Evolutionary conservation across 2,797 vertebrate species (phyloP), one percentile per base, ranked within the genome.

Genomic region (Yasuhikotakia modesta): DNA sequence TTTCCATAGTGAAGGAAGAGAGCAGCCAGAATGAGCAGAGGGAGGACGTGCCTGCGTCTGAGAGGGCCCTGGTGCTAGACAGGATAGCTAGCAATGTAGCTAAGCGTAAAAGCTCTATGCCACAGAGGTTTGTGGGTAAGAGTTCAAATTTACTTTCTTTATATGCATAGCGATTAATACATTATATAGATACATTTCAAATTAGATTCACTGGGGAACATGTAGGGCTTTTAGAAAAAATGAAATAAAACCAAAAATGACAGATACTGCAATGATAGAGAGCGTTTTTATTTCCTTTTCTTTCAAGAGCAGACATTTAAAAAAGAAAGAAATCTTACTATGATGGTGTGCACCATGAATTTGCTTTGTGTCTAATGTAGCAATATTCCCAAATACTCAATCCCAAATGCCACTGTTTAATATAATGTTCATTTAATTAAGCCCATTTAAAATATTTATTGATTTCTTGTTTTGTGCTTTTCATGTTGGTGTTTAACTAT

Each of bases 111-210:
- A 99, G 98, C 94, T 99, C 96, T 96, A 97, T 99, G 97, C 98
- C 98, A 95, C 98, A 99, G 96, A 99, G 97, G 95, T 99, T 99
- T 96, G 94, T 99, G 93, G 98, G 98, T 99, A 99, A 99, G 98
- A 96, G 95, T 92, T 90, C 86, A 92, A 94, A 89, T 95, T 95
- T 95, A 94, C 91, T 96, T 95, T 92, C 90, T 95, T 85, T 91
- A 70, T 89, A 35, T 84, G 83, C 81, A 72, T 78, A 75, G 73
- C 77, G 22, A n/a, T 58, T 82, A 21, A 11, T 57, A 46, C 70
- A 39, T 39, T 79, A 24, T 64, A 60, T 63, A 81, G 64, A 73
- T 70, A 61, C 12, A 19, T 67, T 65, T 30, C 45, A 52, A 27
- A 19, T 57, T 65, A n/a, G 79, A 27, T 73, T 43, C 45, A 61